phyloP scores from a whole-genome alignment of 2,113 vertebrate genomes.

The Alectura lathami region DNA sequence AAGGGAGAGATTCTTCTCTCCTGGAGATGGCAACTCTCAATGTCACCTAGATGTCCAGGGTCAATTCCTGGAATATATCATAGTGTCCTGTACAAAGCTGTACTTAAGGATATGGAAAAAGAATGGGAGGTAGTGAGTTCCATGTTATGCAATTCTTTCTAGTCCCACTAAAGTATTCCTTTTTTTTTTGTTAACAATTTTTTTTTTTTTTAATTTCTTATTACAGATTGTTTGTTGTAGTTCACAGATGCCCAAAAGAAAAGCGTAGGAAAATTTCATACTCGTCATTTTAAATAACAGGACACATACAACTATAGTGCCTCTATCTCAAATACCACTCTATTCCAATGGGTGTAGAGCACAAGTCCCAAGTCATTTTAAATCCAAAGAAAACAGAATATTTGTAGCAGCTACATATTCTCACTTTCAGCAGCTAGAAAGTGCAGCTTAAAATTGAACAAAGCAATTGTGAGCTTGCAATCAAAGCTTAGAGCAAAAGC shows the following conservation, averaged over 20 bases:
- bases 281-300: neutral
- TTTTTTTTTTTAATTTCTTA: neutral
- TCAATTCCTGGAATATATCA: neutral
- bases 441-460: neutral
- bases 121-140: neutral
- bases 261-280: neutral
- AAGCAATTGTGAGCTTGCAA: neutral
- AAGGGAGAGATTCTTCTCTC: neutral
- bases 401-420: neutral
- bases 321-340: neutral
- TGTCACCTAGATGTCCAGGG: neutral
- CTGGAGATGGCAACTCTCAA: neutral
- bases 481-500: neutral
- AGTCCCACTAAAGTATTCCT: neutral
- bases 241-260: neutral
- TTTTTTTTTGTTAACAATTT: neutral
- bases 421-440: neutral
- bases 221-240: neutral
- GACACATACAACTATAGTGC: fast-evolving
- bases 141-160: neutral
- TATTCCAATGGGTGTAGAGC: neutral
- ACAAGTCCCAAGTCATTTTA: neutral
- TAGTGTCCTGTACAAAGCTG: neutral
- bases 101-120: neutral
- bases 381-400: neutral